These are phyloP conservation scores for Muschampia plurimacula DNA, from an alignment of 2,888 invertebrate genomes.

Conservation along the genomic window DNA sequence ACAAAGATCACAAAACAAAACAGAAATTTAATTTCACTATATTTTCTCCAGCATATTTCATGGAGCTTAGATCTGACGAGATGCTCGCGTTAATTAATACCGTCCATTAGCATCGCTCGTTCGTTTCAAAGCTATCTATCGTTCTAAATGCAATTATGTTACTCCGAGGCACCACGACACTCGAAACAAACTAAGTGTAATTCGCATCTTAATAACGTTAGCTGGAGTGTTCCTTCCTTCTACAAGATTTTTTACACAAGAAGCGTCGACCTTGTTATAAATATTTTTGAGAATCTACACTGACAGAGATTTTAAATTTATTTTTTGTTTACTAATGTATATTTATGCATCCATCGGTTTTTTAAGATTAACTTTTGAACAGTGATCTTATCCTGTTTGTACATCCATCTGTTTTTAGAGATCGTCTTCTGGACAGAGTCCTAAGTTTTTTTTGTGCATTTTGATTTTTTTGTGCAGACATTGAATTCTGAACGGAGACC, in stretches of 20 bases:
- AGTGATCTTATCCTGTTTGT: too few species aligned
- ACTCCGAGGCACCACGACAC: conserved; percentile 72
- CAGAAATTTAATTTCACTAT: not conserved
- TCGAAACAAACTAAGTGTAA: conserved; percentile 76
- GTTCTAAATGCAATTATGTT: conserved; percentile 80
- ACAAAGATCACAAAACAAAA: not conserved
- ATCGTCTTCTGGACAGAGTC: too few species aligned
- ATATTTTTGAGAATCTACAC: not conserved
- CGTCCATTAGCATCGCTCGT: conserved; percentile 56
- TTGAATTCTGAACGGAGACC: too few species aligned
- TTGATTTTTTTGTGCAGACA: too few species aligned
- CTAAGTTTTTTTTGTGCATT: too few species aligned
- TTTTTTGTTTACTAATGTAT: not conserved
- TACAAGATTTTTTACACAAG: conserved; percentile 61
- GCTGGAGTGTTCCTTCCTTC: conserved; percentile 69
- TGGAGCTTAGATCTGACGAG: not conserved
- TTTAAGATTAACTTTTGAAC: too few species aligned
- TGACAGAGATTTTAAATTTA: not conserved
- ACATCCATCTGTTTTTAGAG: too few species aligned
- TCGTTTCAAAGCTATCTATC: conserved; percentile 72
- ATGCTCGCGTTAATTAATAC: conserved; percentile 16
- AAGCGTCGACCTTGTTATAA: not conserved
- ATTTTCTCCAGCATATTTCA: not conserved
- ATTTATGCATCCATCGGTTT: too few species aligned
- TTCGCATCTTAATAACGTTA: conserved; percentile 77